Evolutionary conservation across 2,113 vertebrate species (phyloP).

Genomic region (Syngnathus floridae): DNA sequence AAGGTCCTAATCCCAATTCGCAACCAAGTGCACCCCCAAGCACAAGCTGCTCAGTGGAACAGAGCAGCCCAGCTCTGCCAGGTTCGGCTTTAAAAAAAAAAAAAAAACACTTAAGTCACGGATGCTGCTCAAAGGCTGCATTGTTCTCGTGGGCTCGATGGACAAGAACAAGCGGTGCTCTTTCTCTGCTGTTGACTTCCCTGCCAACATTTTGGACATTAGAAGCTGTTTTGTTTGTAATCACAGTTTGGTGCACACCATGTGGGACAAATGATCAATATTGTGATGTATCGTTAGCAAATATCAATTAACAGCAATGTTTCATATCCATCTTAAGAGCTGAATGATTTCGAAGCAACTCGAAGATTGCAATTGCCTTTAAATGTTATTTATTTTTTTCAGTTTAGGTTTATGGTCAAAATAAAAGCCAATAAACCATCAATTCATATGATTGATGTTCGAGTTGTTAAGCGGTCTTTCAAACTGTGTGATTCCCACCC

Average conservation of each 20-base stretch:
- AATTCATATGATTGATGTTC: no score
- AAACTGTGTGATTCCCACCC: neutral
- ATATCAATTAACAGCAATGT: neutral
- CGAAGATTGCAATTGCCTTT: no score
- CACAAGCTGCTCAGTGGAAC: slow-evolving; percentile 50
- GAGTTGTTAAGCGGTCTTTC: neutral
- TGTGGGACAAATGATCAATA: neutral
- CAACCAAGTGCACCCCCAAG: slow-evolving; percentile 17
- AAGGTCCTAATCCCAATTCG: slow-evolving; percentile 13
- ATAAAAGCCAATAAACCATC: no score
- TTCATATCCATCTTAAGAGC: neutral
- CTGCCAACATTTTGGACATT: slow-evolving; percentile 10
- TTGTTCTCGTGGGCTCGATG: slow-evolving; percentile 52
- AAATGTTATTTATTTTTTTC: no score
- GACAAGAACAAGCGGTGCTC: slow-evolving; percentile 18
- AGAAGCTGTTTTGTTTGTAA: neutral
- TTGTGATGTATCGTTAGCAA: neutral
- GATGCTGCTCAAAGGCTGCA: slow-evolving; percentile 60
- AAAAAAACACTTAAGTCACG: slow-evolving; percentile 54
- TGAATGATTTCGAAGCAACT: no score
- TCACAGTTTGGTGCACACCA: neutral
- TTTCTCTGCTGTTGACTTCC: slow-evolving; percentile 12
- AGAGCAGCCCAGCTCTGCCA: slow-evolving; percentile 40
- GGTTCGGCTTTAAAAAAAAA: slow-evolving; percentile 47
- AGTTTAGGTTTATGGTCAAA: no score